A percentile compares a stretch with the other conserved stretches of the same genome.
Conservation (phyloP, 2,113 vertebrate genomes). For the Coregonus clupeaformis region DNA sequence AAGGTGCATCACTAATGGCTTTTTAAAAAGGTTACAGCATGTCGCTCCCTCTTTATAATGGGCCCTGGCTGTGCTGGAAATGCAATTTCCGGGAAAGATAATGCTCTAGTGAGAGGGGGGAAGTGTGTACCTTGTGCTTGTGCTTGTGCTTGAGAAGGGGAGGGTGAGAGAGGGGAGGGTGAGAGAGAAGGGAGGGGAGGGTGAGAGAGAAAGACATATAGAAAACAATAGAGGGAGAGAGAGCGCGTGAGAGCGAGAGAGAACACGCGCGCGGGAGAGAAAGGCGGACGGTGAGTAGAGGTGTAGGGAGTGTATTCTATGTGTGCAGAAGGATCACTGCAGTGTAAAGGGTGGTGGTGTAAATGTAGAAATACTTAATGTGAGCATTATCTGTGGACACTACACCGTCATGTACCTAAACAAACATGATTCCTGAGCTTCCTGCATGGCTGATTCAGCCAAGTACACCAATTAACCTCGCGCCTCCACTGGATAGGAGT, state of each 20-base stretch:
- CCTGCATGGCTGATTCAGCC: constrained; percentile 62
- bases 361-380: constrained; percentile 68
- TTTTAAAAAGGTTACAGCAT: constrained; percentile 83
- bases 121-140: constrained; percentile 36
- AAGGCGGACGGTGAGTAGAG: constrained; percentile 29
- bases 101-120: constrained; percentile 67
- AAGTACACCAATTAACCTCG: constrained; percentile 62
- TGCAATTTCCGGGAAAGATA: constrained; percentile 81
- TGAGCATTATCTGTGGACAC: constrained; percentile 65
- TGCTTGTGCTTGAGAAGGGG: constrained; percentile 1
- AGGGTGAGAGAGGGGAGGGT: constrained; percentile 1
- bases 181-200: neutral
- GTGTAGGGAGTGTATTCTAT: neutral
- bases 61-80: constrained; percentile 79
- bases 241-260: constrained; percentile 6
- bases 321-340: neutral
- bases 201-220: constrained; percentile 20
- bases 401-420: constrained; percentile 54
- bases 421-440: constrained; percentile 54
- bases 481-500: constrained; percentile 43
- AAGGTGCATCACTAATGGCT: constrained; percentile 79
- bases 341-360: neutral
- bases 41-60: constrained; percentile 79
- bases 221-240: constrained; percentile 24
- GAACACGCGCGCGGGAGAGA: too few relatives aligned